These are phyloP conservation scores for Nannobrachium achirus DNA, from an alignment of 2,113 vertebrate genomes.

Conservation along the genomic window DNA sequence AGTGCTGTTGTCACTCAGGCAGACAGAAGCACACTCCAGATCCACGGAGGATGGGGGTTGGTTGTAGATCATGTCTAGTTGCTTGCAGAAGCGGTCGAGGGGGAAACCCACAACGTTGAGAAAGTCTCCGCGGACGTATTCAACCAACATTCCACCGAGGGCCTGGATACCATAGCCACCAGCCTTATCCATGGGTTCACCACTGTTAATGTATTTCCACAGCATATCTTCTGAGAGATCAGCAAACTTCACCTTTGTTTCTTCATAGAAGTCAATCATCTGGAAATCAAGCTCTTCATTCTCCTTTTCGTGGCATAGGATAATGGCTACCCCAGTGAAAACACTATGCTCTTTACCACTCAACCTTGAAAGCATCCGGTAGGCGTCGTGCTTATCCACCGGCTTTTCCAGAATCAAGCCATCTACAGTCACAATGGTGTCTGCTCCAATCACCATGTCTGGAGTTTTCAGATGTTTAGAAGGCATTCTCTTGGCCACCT, in stretches of 20 bases:
- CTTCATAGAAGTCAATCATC: slow-evolving; percentile 88
- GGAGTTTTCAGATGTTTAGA: slow-evolving; percentile 89
- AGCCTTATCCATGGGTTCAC: slow-evolving; percentile 98
- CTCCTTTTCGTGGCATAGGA: slow-evolving; percentile 79
- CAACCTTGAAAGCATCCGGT: slow-evolving; percentile 94
- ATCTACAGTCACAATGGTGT: slow-evolving; percentile 91
- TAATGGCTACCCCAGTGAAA: slow-evolving; percentile 89
- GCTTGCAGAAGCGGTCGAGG: slow-evolving; percentile 93
- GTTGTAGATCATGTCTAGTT: slow-evolving; percentile 81
- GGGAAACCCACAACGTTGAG: slow-evolving; percentile 96
- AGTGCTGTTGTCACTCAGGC: neutral
- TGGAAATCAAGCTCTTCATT: slow-evolving; percentile 80
- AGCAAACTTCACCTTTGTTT: slow-evolving; percentile 94
- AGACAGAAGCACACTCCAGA: neutral
- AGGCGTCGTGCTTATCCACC: slow-evolving; percentile 90
- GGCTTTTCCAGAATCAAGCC: slow-evolving; percentile 93
- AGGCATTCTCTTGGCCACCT: slow-evolving; percentile 90
- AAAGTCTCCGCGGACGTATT: slow-evolving; percentile 90
- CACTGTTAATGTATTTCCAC: slow-evolving; percentile 94
- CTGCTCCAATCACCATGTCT: slow-evolving; percentile 93
- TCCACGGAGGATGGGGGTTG: neutral
- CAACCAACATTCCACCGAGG: slow-evolving; percentile 94
- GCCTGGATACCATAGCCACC: slow-evolving; percentile 97
- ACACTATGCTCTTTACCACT: slow-evolving; percentile 94
- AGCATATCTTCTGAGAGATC: slow-evolving; percentile 92